Conservation (phyloP, 2,888 invertebrate genomes). For the Carabus problematicus region DNA sequence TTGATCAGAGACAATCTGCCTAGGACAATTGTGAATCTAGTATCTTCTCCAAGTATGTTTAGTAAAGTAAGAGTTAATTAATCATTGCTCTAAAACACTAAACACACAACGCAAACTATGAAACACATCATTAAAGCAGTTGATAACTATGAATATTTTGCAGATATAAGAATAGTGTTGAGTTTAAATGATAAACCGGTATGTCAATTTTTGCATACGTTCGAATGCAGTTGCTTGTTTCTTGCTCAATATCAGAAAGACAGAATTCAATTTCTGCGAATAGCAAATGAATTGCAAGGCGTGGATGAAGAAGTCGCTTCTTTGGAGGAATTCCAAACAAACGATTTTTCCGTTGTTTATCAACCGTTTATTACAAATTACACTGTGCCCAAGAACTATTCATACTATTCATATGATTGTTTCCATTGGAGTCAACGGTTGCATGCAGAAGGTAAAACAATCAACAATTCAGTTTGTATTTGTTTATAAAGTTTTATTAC, state of each 20-base stretch:
- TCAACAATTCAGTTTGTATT: no score
- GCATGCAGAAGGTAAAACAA: no score
- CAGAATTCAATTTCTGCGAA: background rate
- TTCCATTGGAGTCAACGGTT: no score
- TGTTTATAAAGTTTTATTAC: no score
- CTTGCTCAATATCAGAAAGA: no score
- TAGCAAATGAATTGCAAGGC: background rate
- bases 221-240: constrained; percentile 1
- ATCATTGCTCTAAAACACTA: no score
- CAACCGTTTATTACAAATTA: background rate
- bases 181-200: background rate
- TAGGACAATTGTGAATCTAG: constrained; percentile 65
- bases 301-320: background rate
- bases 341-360: constrained; percentile 7
- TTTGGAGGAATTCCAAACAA: constrained; percentile 1
- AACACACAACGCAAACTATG: no score
- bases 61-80: no score
- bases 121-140: no score
- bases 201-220: background rate
- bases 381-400: no score
- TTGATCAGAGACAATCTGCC: constrained; percentile 66
- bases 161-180: background rate
- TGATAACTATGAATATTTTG: background rate
- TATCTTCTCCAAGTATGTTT: constrained; percentile 62
- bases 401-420: no score